Base-by-base conservation (phyloP, 2,888 invertebrate genomes). In the Mesorhabditis belari region DNA sequence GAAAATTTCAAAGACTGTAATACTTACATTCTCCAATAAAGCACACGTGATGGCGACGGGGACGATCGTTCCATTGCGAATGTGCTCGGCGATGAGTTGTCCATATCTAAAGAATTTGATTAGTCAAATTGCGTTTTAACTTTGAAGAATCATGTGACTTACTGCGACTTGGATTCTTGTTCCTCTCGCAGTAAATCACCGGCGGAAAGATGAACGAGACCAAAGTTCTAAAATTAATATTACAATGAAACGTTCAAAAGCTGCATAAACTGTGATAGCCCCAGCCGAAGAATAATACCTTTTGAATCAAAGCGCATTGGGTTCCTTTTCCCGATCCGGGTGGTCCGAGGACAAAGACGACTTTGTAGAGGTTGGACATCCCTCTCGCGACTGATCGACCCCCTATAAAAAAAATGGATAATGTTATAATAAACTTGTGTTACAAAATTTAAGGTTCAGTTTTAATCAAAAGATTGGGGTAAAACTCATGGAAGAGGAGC, bases 241-340 rank as follows among this genome's bases (percentile, higher is more conserved):
- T 25, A 12, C 23, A n/a, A 53, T 3, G 23, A n/a, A 5, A 24
- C 28, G 55, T 27, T 9, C 17, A 54, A 27, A 17, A 54, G 3
- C 12, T 17, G 23, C 3, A 3, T 12, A 54, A 54, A 54, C 19
- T n/a, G 27, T 26, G n/a, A 27, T 5, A 12, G 12, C 27, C n/a
- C 27, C 5, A 23, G 5, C 5, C 27, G 24, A 4, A 25, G 44
- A 29, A 28, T 27, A 50, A 54, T 54, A 87, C 87, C 81, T 90
- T 84, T 2, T 91, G 90, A 75, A 98, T 94, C 69, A 88, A 87
- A 28, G 87, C 85, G 83, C 98, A 98, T 81, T 95, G 91, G 0
- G 98, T 98, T 59, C 98, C 98, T 84, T 99, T 99, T 19, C 98
- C 98, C 71, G 92, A 88, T 29, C 98, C 94, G 9, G 98, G 98